Evolutionary conservation across 2,888 invertebrate genomes (phyloP).

Genomic region (Drosophila aldrichi): DNA sequence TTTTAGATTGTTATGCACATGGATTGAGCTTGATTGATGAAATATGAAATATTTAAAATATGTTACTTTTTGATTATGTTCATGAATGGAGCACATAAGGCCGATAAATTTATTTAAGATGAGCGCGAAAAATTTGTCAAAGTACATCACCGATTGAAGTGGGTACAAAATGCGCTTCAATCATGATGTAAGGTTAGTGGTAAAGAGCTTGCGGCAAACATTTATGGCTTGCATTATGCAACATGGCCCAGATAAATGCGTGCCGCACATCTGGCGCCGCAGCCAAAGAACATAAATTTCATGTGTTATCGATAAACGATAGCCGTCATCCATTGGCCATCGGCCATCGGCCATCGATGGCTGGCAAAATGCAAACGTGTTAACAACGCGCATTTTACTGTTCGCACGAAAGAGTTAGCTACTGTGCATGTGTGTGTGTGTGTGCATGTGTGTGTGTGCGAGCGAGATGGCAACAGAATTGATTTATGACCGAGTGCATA

Average conservation of each 20-base stretch:
- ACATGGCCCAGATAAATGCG: conserved; percentile 14
- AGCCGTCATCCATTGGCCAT: conserved; percentile 32
- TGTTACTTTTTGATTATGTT: neutral
- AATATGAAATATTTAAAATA: neutral
- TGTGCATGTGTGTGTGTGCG: conserved; percentile 10
- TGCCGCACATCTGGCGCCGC: conserved; percentile 46
- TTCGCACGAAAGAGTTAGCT: conserved; percentile 20
- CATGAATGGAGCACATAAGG: too few species aligned
- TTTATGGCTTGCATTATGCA: conserved; percentile 16
- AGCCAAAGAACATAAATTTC: conserved; percentile 62
- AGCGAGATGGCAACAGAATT: conserved; percentile 31
- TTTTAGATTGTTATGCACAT: too few species aligned
- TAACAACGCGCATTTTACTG: conserved; percentile 71
- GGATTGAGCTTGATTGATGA: neutral
- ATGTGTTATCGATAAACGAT: conserved; percentile 71
- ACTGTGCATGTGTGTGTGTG: conserved; percentile 11
- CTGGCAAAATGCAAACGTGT: conserved; percentile 76
- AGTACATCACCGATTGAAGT: neutral
- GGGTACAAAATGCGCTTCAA: neutral
- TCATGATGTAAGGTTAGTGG: conserved; percentile 25
- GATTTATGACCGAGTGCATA: conserved; percentile 76
- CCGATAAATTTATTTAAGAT: too few species aligned
- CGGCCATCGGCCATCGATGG: conserved; percentile 39
- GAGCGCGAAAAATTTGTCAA: neutral
- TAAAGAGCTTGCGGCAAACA: neutral